Evolutionary conservation across 2,113 vertebrate genomes (phyloP).

Genomic region (Scomber japonicus): DNA sequence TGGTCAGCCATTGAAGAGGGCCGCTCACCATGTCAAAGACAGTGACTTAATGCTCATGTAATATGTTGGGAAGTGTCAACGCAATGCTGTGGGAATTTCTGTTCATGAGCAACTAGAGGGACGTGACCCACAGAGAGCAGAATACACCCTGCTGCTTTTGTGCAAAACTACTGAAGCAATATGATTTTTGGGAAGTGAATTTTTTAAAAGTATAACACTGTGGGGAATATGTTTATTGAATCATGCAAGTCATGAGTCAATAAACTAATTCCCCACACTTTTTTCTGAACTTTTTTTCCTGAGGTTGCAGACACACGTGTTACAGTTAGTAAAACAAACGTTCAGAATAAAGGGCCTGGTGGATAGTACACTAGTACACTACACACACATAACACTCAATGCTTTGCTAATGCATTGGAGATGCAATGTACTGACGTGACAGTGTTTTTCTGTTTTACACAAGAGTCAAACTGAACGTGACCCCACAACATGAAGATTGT

Average conservation of each 20-base stretch:
- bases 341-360: slow-evolving; percentile 1
- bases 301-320: not conserved
- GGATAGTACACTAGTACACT: slow-evolving; percentile 11
- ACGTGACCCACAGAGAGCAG: slow-evolving; percentile 14
- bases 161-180: slow-evolving; percentile 44
- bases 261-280: not conserved
- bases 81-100: slow-evolving; percentile 26
- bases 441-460: slow-evolving; percentile 11
- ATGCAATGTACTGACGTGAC: slow-evolving; percentile 8
- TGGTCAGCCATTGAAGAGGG: slow-evolving; percentile 51
- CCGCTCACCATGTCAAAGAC: slow-evolving; percentile 16
- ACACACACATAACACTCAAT: slow-evolving; percentile 34
- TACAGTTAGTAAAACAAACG: slow-evolving; percentile 18
- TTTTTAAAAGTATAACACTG: slow-evolving; percentile 2
- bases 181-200: not conserved
- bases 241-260: too few species aligned
- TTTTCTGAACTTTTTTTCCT: not conserved
- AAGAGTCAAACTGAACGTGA: slow-evolving; percentile 33
- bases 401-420: slow-evolving; percentile 29
- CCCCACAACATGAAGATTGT: not conserved
- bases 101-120: slow-evolving; percentile 23
- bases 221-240: slow-evolving; percentile 8
- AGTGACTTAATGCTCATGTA: slow-evolving; percentile 56
- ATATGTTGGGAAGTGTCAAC: slow-evolving; percentile 36
- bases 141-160: slow-evolving; percentile 8